phyloP scores from a whole-genome alignment of 2,888 invertebrate species.

The Gortyna flavago region DNA sequence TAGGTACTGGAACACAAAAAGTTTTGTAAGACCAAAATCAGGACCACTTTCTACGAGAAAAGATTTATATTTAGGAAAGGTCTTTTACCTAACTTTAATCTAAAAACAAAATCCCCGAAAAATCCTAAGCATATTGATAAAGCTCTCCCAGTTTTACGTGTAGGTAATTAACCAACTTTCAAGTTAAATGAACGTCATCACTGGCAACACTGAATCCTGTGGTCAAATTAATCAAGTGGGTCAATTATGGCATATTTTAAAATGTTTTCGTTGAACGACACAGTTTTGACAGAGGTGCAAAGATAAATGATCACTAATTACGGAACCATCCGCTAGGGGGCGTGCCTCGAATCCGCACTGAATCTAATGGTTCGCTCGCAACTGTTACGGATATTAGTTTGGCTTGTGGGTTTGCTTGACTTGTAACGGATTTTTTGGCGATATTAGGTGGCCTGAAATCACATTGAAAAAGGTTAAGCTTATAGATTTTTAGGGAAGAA shows the following conservation, averaged over 20 bases:
- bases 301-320: slow-evolving; percentile 88
- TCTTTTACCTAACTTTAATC: neutral
- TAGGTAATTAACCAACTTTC: neutral
- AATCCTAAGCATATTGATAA: neutral
- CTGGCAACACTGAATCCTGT: slow-evolving; percentile 63
- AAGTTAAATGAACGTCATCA: slow-evolving; percentile 12
- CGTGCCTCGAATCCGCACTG: slow-evolving; percentile 71
- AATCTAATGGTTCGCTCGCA: slow-evolving; percentile 62
- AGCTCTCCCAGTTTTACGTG: neutral
- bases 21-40: neutral
- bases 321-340: slow-evolving; percentile 76
- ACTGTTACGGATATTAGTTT: slow-evolving; percentile 54
- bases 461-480: neutral
- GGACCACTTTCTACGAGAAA: neutral
- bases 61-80: neutral
- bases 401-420: slow-evolving; percentile 31
- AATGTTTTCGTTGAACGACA: slow-evolving; percentile 86
- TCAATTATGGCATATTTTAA: slow-evolving; percentile 85
- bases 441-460: neutral
- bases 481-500: neutral
- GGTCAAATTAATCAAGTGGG: slow-evolving; percentile 83
- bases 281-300: slow-evolving; percentile 87
- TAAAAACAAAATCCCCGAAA: neutral
- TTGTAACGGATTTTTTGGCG: slow-evolving; percentile 16
- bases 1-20: too few species aligned